Conservation (phyloP, 2,888 invertebrate genomes). For the Drosophila demipolita region DNA sequence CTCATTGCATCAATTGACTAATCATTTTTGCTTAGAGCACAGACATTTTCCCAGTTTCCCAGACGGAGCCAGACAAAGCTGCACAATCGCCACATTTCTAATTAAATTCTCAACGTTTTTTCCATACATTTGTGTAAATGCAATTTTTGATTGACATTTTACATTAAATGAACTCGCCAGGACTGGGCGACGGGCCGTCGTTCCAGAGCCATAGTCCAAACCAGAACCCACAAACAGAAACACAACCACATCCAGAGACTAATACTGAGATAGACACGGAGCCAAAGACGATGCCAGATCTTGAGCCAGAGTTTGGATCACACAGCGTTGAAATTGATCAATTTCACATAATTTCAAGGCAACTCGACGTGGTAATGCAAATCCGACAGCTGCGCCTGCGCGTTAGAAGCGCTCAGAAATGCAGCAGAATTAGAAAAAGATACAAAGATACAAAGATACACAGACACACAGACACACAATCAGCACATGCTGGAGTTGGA, state of each 20-base stretch:
- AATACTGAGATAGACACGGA: conserved; percentile 7
- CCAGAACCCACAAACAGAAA: conserved; percentile 13
- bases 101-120: conserved; percentile 74
- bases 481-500: no score
- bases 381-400: conserved; percentile 78
- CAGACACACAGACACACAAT: not conserved
- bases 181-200: conserved; percentile 1
- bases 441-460: conserved; percentile 11
- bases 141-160: conserved; percentile 81
- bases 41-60: conserved; percentile 61
- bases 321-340: conserved; percentile 84
- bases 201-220: conserved; percentile 2
- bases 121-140: conserved; percentile 56
- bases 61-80: conserved; percentile 30
- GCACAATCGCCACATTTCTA: conserved; percentile 60
- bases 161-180: conserved; percentile 73
- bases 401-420: conserved; percentile 75
- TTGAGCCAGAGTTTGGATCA: conserved; percentile 31
- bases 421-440: conserved; percentile 28
- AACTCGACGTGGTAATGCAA: conserved; percentile 78
- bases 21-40: conserved; percentile 29
- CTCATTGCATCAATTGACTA: conserved; percentile 64
- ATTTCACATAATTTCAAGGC: conserved; percentile 82
- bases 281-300: not conserved
- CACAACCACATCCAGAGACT: conserved; percentile 12